Conservation (phyloP, 1,140 invertebrate genomes). For the Anastrepha obliqua region DNA sequence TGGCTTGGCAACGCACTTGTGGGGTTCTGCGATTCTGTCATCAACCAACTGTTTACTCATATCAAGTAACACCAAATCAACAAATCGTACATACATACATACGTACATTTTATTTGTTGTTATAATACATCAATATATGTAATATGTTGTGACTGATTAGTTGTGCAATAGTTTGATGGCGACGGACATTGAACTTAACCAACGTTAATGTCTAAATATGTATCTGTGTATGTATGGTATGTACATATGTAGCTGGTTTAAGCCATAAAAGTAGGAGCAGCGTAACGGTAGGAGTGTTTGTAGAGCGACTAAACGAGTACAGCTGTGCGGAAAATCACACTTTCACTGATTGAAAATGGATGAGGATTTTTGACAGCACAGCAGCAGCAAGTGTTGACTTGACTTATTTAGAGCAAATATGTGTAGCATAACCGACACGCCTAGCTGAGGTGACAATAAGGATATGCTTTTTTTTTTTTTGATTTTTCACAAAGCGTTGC, state of each 20-base stretch:
- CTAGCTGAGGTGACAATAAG: conserved; percentile 7
- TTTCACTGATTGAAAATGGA: conserved; percentile 47
- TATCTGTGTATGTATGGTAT: not conserved
- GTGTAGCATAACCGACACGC: not conserved
- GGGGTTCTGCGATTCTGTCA: not conserved
- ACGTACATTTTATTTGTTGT: not conserved
- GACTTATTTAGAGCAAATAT: conserved; percentile 28
- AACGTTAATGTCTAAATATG: conserved; percentile 4
- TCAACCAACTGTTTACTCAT: not conserved
- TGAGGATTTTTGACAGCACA: conserved; percentile 42
- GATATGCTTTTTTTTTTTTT: not conserved
- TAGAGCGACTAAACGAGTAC: conserved; percentile 24
- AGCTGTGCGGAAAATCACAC: conserved; percentile 50
- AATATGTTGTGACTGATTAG: conserved; percentile 1
- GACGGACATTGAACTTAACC: conserved; percentile 50
- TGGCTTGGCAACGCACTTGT: conserved; percentile 22
- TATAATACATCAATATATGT: not conserved
- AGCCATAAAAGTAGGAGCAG: conserved; percentile 8
- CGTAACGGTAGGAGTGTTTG: not conserved
- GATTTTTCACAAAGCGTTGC: too few relatives aligned
- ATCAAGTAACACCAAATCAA: not conserved
- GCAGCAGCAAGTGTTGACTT: conserved; percentile 17
- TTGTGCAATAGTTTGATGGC: conserved; percentile 28
- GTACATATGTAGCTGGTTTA: not conserved
- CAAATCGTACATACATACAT: not conserved